phyloP scores from a whole-genome alignment of 1,140 invertebrate species.

The Dinothrombium tinctorium region DNA sequence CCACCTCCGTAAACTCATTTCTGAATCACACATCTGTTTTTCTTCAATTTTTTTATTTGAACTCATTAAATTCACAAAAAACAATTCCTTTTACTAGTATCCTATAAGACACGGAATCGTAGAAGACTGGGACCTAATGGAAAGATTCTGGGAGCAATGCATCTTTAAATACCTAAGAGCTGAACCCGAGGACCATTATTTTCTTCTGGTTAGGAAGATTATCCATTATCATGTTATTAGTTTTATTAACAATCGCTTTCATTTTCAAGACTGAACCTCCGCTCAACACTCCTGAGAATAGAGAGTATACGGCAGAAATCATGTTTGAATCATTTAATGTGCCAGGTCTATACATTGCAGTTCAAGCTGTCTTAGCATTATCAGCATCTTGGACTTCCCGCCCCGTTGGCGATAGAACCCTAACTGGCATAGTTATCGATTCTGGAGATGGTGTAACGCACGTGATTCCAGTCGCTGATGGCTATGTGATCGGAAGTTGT shows the following conservation, averaged over 20 bases:
- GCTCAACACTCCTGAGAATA: slow-evolving; percentile 94
- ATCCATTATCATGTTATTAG: no score
- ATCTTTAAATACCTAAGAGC: slow-evolving; percentile 96
- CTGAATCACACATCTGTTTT: no score
- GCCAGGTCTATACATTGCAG: slow-evolving; percentile 93
- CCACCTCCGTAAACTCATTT: no score
- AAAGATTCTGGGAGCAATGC: slow-evolving; percentile 91
- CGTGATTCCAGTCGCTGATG: slow-evolving; percentile 97
- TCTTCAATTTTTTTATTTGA: no score
- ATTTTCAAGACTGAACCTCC: slow-evolving; percentile 99
- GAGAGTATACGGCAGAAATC: slow-evolving; percentile 97
- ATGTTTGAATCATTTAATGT: slow-evolving; percentile 99
- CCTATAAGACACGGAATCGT: slow-evolving; percentile 95
- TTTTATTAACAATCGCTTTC: no score
- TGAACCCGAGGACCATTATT: slow-evolving; percentile 98
- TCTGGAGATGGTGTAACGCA: slow-evolving; percentile 99
- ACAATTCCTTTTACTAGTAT: no score
- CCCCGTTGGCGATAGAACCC: slow-evolving; percentile 58
- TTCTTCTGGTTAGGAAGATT: no score
- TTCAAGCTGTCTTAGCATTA: slow-evolving; percentile 84
- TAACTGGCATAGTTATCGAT: slow-evolving; percentile 94
- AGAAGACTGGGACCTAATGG: slow-evolving; percentile 99
- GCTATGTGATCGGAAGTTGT: slow-evolving; percentile 97
- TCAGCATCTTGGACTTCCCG: slow-evolving; percentile 95
- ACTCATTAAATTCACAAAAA: no score